phyloP scores from a whole-genome alignment of 2,797 vertebrate species.

The Falco biarmicus region DNA sequence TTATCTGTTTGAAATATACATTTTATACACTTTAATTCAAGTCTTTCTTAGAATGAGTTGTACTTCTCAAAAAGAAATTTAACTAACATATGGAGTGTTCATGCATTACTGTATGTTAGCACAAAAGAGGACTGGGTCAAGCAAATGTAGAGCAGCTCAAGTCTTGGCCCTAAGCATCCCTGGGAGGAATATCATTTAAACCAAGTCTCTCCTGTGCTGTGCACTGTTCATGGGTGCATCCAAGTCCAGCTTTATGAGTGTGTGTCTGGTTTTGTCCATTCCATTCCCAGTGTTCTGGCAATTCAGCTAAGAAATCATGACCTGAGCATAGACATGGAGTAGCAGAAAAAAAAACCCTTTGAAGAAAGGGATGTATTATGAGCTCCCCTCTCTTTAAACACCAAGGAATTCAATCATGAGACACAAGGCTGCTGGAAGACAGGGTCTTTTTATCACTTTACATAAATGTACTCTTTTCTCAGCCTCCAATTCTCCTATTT shows the following conservation, averaged over 20 bases:
- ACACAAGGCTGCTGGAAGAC: not conserved
- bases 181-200: not conserved
- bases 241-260: accelerated
- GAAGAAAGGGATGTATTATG: not conserved
- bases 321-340: not conserved
- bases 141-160: not conserved
- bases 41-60: not conserved
- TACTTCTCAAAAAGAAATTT: not conserved
- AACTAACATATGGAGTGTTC: not conserved
- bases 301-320: not conserved
- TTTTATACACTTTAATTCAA: not conserved
- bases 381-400: not conserved
- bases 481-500: not conserved
- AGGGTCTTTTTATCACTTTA: not conserved
- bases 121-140: not conserved
- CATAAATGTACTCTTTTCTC: not conserved
- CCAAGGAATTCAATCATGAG: not conserved
- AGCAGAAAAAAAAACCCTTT: not conserved
- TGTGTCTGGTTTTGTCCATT: not conserved
- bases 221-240: not conserved
- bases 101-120: not conserved
- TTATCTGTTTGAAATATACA: constrained; percentile 12
- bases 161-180: not conserved
- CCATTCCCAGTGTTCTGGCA: not conserved
- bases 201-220: not conserved